Base-by-base conservation (phyloP, 2,113 vertebrate genomes). In the Myrmophylax atrothorax region DNA sequence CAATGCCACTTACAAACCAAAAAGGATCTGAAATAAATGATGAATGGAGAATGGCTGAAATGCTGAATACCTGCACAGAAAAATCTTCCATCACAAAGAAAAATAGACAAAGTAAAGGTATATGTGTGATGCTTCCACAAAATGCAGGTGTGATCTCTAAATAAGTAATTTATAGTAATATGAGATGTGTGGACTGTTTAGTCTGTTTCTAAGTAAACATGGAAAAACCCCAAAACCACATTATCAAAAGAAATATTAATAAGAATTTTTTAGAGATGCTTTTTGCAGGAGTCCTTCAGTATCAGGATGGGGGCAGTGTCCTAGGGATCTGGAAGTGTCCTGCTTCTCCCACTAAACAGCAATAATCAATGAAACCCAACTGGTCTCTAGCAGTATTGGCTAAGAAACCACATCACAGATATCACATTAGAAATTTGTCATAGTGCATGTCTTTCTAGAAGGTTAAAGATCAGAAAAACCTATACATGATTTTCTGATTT, bases 121-220 rank as follows among this genome's bases (percentile, higher is more conserved):
- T 35, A 10, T 0, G 1, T 67, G 35, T 0, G 0, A 12, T 37
- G 22, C 38, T 86, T 50, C 29, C 15, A 46, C 35, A 63, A 82
- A 91, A 58, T 24, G 10, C n/a, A 53, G 15, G 3, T 49, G 20
- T 58, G 38, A 59, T 31, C 26, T 83, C n/a, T 79, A 76, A 89
- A 67, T 53, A 40, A 63, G 12, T 44, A 44, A 59, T 11, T 33
- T 55, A 40, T 19, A 44, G 19, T 31, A 28, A 47, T 37, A 35
- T 35, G 56, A 75, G 40, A n/a, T 19, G 4, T 44, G 44, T 31
- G 28, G 35, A 33, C 44, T 89, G 8, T 52, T 83, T 14, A 33
- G 52, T 56, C 56, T 68, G 7, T 50, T 88, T 81, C n/a, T 76
- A 56, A 66, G 23, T 22, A 6, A 55, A 44, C 33, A 64, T 44